Base-by-base conservation (phyloP, 2,888 invertebrate genomes). In the Cybosia mesomella region DNA sequence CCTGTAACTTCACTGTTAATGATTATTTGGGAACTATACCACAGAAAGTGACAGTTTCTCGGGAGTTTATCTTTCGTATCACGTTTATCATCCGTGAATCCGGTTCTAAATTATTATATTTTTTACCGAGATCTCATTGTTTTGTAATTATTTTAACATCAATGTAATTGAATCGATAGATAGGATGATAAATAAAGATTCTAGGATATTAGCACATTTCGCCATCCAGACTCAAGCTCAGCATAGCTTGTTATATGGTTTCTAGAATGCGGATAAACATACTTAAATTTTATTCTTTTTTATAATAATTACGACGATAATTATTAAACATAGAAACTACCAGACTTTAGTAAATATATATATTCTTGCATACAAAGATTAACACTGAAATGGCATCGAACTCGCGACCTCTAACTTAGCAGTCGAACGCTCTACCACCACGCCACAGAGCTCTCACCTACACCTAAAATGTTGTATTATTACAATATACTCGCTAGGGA, bases 1-100 rank as follows among this genome's bases (percentile, higher is more conserved):
- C 85, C 86, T 82, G 85, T 86, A 87, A 86, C 83, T 85, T 85
- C 79, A 80, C 87, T 87, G 86, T 89, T 91, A 90, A 91, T 90
- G 87, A 83, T 85, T 85, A 82, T 85, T 83, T 82, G 80, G 83
- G 73, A 82, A 81, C 80, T 81, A 81, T 82, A 80, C 74, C 73
- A 70, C 72, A 67, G 43, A 76, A 74, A 53, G 67, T 70, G 76
- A 68, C 72, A 72, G 63, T 65, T 69, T 69, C 53, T 67, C 71
- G 64, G 63, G 62, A 63, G 59, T 57, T 55, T 64, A 60, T 57
- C 57, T 15, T 62, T 61, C 58, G 24, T 36, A 39, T 32, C 65
- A 65, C 58, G 36, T 62, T 67, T 57, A 58, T 21, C 34, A 36
- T 57, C 36, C 24, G 64, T 5, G 1, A n/a, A 28, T 43, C 13